Conservation (phyloP, 23 tunicate genomes). For the Trididemnum clinides region DNA sequence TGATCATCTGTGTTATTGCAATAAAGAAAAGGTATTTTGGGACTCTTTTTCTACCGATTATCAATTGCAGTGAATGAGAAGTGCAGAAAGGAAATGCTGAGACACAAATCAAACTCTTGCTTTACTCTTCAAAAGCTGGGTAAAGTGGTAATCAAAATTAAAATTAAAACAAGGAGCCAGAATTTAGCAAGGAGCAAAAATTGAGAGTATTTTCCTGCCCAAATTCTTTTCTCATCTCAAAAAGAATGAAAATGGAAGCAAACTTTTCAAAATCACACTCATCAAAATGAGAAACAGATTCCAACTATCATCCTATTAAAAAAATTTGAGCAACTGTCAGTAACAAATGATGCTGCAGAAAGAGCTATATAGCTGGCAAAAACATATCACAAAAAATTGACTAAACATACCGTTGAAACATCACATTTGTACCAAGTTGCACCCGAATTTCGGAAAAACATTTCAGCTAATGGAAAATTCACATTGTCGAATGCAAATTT, state of each 20-base stretch:
- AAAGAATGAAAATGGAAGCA: no score
- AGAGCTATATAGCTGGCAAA: constrained; percentile 4
- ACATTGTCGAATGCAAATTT: background rate
- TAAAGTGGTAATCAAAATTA: background rate
- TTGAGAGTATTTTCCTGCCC: background rate
- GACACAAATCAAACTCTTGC: background rate
- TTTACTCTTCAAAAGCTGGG: constrained; percentile 4
- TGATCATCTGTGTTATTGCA: background rate
- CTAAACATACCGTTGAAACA: background rate
- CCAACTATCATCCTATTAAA: background rate
- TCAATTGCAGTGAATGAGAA: background rate
- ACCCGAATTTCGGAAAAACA: background rate
- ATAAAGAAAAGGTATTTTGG: background rate
- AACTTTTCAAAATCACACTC: no score
- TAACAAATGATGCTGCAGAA: background rate
- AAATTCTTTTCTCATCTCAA: no score
- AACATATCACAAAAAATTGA: background rate
- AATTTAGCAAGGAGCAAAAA: no score
- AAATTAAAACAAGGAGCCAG: background rate
- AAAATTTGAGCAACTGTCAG: background rate
- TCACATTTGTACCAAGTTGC: background rate
- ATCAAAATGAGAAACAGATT: background rate
- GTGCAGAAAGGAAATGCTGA: constrained; percentile 3
- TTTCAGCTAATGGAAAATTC: background rate
- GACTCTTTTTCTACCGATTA: background rate